phyloP scores from a whole-genome alignment of 2,888 invertebrate genomes.

The Coleophora deauratella region DNA sequence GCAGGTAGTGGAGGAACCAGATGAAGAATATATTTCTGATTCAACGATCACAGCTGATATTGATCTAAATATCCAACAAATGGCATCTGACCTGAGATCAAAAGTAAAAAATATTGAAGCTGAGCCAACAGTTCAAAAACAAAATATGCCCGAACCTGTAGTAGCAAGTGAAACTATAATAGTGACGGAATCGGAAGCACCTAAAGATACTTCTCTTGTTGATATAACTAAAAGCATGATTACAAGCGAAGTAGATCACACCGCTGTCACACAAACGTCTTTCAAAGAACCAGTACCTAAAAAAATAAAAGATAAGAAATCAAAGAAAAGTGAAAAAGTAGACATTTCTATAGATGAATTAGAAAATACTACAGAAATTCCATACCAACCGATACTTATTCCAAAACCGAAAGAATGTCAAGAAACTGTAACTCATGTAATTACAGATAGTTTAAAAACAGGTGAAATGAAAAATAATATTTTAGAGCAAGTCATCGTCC shows the following conservation, averaged over 20 bases:
- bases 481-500: no score
- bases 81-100: slow-evolving; percentile 22
- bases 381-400: no score
- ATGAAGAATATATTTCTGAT: slow-evolving; percentile 52
- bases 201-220: slow-evolving; percentile 4
- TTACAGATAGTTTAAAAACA: no score
- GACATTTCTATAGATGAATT: background rate
- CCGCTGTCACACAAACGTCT: slow-evolving; percentile 1
- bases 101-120: slow-evolving; percentile 9
- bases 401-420: no score
- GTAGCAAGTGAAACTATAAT: background rate
- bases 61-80: slow-evolving; percentile 22
- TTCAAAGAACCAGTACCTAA: slow-evolving; percentile 3
- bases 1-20: slow-evolving; percentile 84
- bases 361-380: no score
- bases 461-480: no score
- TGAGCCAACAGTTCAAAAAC: background rate
- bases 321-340: background rate
- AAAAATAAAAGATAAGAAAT: background rate
- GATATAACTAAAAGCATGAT: slow-evolving; percentile 11
- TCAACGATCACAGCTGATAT: slow-evolving; percentile 41
- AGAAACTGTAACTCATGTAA: no score
- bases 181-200: background rate
- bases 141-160: background rate
- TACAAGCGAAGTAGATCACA: slow-evolving; percentile 11